These are phyloP conservation scores for Meriones psammophilus DNA, from an alignment of 2,797 vertebrate genomes.

Conservation along the genomic window DNA sequence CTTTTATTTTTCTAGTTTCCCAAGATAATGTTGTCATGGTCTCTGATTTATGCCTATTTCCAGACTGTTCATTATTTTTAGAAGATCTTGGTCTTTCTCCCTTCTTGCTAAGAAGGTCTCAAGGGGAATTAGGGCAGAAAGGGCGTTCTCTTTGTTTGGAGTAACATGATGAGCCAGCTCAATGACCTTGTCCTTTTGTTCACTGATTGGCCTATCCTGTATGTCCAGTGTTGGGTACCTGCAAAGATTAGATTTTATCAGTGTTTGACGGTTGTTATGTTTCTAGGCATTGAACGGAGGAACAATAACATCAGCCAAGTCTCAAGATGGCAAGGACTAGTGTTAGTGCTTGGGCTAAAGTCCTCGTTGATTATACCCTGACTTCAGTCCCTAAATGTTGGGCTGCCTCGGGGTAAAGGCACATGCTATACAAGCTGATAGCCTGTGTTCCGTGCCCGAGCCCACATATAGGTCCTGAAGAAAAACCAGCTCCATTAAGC, in stretches of 20 bases:
- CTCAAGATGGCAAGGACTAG: neutral
- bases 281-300: neutral
- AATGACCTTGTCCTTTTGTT: neutral
- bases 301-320: neutral
- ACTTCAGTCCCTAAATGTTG: neutral
- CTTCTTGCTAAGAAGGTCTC: neutral
- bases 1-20: constrained; percentile 10
- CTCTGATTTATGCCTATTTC: constrained; percentile 37
- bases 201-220: neutral
- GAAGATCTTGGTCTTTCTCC: neutral
- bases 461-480: neutral
- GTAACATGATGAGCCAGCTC: neutral
- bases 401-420: neutral
- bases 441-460: too few species aligned
- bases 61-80: neutral
- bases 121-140: neutral
- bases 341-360: neutral
- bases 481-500: neutral
- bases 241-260: neutral
- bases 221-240: neutral
- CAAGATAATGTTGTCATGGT: neutral
- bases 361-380: neutral
- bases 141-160: neutral
- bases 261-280: neutral
- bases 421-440: neutral